Conservation (phyloP, 2,113 vertebrate species). For the Gasterosteus nipponicus region DNA sequence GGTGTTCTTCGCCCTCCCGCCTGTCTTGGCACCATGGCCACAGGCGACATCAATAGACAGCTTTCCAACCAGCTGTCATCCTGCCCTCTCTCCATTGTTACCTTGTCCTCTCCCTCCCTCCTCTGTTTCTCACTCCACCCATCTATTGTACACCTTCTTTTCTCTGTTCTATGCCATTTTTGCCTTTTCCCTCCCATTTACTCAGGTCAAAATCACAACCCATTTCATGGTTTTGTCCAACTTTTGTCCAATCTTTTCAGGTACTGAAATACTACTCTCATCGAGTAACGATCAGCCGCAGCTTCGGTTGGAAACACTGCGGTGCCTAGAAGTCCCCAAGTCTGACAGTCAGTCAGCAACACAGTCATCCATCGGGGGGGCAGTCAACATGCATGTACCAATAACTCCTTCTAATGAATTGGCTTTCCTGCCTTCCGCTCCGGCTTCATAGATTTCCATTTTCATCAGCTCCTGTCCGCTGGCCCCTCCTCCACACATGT, state of each 20-base stretch:
- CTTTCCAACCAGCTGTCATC: constrained; percentile 24
- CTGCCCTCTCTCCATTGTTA: constrained; percentile 11
- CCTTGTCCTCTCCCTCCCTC: neutral
- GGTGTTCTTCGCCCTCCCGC: constrained; percentile 1
- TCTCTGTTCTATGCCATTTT: neutral
- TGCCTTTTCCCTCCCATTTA: constrained; percentile 4
- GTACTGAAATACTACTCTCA: neutral
- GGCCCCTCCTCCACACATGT: constrained; percentile 41
- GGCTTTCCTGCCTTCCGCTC: constrained; percentile 24
- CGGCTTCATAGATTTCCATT: constrained; percentile 53
- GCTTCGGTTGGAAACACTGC: constrained; percentile 41
- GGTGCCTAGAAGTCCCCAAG: constrained; percentile 14
- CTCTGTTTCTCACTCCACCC: neutral
- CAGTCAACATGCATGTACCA: constrained; percentile 34
- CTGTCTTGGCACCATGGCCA: neutral
- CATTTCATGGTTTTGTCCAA: neutral
- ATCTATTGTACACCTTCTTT: neutral
- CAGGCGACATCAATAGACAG: neutral
- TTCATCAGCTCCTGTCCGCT: constrained; percentile 52
- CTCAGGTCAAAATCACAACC: neutral
- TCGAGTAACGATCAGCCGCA: neutral
- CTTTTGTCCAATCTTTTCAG: neutral
- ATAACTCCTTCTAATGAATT: constrained; percentile 54
- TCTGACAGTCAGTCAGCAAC: constrained; percentile 23
- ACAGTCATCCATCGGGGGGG: constrained; percentile 45